Evolutionary conservation across 1,140 invertebrate species (phyloP), one percentile per base, ranked within the genome.

Genomic region (Lepidurus arcticus): DNA sequence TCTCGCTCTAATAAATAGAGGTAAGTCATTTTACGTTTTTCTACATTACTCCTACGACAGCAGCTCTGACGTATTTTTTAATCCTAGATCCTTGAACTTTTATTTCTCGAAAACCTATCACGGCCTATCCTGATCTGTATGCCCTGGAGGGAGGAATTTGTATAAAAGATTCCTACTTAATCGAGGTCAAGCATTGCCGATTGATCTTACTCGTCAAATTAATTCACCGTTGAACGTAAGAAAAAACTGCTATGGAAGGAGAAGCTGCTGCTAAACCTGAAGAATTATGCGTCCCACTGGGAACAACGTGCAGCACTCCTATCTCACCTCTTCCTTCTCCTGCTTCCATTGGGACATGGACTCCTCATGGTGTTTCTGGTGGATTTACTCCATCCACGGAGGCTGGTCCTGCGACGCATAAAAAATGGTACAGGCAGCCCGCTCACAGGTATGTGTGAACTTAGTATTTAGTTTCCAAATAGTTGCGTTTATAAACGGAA

Each of bases 381-480:
- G 53, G 53, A n/a, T 65, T 65, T 21, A 65, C 53, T 7, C 53
- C 53, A 21, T 65, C 53, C 21, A 65, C 53, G 13, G 53, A 65
- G 53, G 53, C 53, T 65, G 53, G 44, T 47, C 21, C 43, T 34
- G 76, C 26, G 7, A 76, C 76, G 21, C 44, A 13, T 1, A 47
- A 47, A 26, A 76, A 76, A 76, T 76, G 76, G 76, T 76, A 76
- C 43, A 47, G 76, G 6, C 44, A 76, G 26, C 44, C 76, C 2
- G 45, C 21, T 76, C 76, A 76, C 44, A 76, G 76, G 76, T 65
- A 76, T 34, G 76, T 76, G 44, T 76, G 21, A 24, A 26, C 13
- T 24, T 75, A 4, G 16, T 21, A 9, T 7, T 65, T 65, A 34
- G 47, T 7, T 13, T 3, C 6, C 53, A 21, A n/a, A 21, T 13